Evolutionary conservation across 2,113 vertebrate species (phyloP).

Genomic region (Brevimyrus niger): DNA sequence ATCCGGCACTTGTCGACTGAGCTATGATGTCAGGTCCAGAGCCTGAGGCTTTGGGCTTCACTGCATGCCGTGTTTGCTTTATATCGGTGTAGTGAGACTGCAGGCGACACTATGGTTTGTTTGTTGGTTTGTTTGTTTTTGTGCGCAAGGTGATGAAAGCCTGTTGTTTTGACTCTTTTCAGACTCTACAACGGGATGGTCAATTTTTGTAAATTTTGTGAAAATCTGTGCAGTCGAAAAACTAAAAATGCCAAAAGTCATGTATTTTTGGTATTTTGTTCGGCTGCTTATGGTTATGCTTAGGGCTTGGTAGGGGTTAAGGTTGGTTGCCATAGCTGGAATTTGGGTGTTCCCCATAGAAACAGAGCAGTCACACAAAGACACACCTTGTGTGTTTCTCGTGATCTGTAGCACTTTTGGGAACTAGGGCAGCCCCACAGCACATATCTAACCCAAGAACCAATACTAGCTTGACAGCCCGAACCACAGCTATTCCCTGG

Average conservation of each 20-base stretch:
- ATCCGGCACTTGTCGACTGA: not conserved
- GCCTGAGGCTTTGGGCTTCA: not conserved
- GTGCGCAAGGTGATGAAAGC: not conserved
- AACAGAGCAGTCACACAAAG: not conserved
- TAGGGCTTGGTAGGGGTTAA: not conserved
- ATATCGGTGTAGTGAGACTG: not conserved
- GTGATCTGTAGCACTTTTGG: not conserved
- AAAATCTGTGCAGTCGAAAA: not conserved
- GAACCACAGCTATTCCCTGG: not conserved
- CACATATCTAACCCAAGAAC: not conserved
- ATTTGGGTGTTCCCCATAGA: not conserved
- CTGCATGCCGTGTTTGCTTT: not conserved
- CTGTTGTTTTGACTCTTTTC: not conserved
- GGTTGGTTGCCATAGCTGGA: not conserved
- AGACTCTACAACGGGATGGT: not conserved
- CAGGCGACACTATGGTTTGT: not conserved
- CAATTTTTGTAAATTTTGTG: not conserved
- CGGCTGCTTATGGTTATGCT: not conserved
- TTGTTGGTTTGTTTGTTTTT: not conserved
- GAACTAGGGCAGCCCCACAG: not conserved
- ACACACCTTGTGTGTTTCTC: not conserved
- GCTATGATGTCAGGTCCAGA: not conserved
- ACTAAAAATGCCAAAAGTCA: not conserved
- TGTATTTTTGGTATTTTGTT: not conserved
- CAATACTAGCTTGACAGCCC: not conserved